Evolutionary conservation across 2,888 invertebrate species (phyloP), one percentile per base, ranked within the genome.

Genomic region (Drosophila maculinotata): DNA sequence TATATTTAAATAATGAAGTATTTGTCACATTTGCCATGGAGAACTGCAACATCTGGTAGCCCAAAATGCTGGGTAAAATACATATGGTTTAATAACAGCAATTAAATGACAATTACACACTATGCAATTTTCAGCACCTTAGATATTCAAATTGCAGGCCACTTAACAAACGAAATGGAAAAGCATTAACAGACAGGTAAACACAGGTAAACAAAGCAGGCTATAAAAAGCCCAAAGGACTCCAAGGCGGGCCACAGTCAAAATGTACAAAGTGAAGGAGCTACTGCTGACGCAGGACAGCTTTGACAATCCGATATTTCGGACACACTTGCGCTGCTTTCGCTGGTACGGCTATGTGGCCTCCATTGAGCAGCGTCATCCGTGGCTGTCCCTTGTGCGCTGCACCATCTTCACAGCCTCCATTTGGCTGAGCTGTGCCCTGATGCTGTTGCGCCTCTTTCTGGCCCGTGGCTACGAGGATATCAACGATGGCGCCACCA

Each of bases 321-420:
- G 65, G 4, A 44, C 71, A 2, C 89, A 90, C 17, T 54, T 87
- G 30, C 67, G 63, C 3, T 79, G 60, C 36, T 78, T 89, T 65
- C 78, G 65, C 15, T 38, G 39, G 31, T 80, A 76, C 4, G 89
- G 89, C 8, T 89, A 81, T 53, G 57, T 89, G 54, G 65, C 82
- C 1, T 75, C 76, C 25, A 53, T 28, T 2, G 58, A 66, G 5
- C 88, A 90, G 20, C 41, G 25, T 2, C 62, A 64, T 35, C 67
- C 79, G 2, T 60, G 67, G 49, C 54, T 76, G 3, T 62, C 76
- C 9, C 64, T 88, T 9, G 1, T 67, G 4, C 80, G 78, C 5
- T 76, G 89, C 62, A 74, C 56, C 5, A 17, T 85, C 7, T 82
- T 89, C 12, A 89, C 85, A 1, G 65, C 69, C 7, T 89, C 88